Evolutionary conservation across 1,140 invertebrate species (phyloP).

Genomic region (Eumaeus atala): DNA sequence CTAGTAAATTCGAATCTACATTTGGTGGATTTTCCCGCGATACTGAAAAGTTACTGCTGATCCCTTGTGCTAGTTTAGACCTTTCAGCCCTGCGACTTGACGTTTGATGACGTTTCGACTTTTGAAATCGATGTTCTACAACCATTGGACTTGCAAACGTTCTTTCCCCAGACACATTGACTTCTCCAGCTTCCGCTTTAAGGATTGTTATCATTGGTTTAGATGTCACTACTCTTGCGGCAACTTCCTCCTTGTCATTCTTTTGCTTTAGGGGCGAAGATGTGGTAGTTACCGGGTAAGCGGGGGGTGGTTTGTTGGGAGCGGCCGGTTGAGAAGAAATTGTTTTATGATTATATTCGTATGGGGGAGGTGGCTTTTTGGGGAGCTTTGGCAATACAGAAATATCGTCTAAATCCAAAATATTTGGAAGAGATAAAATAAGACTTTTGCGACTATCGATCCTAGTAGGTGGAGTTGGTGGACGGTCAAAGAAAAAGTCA

Average conservation of each 20-base stretch:
- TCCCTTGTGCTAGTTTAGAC: conserved; percentile 59
- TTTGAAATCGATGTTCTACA: conserved; percentile 63
- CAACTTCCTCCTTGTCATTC: conserved; percentile 75
- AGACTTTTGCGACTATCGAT: conserved; percentile 76
- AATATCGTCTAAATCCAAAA: conserved; percentile 49
- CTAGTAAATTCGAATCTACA: conserved; percentile 74
- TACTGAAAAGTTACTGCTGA: conserved; percentile 49
- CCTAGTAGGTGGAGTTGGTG: conserved; percentile 78
- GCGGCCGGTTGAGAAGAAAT: conserved; percentile 31
- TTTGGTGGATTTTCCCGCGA: conserved; percentile 35
- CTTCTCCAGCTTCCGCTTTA: conserved; percentile 78
- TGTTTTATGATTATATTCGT: conserved; percentile 65
- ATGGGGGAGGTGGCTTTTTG: conserved; percentile 62
- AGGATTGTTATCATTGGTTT: conserved; percentile 80
- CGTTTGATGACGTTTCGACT: conserved; percentile 63
- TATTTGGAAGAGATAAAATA: conserved; percentile 66
- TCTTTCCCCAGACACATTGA: conserved; percentile 53
- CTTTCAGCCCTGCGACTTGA: conserved; percentile 60
- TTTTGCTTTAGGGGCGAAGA: conserved; percentile 35
- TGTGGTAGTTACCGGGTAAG: conserved; percentile 42
- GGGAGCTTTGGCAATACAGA: conserved; percentile 32
- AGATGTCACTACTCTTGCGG: conserved; percentile 79
- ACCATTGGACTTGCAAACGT: conserved; percentile 68
- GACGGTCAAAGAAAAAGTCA: conserved; percentile 66
- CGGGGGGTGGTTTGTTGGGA: conserved; percentile 49